Evolutionary conservation across 1,140 invertebrate species (phyloP).

Genomic region (Spodoptera frugiperda): DNA sequence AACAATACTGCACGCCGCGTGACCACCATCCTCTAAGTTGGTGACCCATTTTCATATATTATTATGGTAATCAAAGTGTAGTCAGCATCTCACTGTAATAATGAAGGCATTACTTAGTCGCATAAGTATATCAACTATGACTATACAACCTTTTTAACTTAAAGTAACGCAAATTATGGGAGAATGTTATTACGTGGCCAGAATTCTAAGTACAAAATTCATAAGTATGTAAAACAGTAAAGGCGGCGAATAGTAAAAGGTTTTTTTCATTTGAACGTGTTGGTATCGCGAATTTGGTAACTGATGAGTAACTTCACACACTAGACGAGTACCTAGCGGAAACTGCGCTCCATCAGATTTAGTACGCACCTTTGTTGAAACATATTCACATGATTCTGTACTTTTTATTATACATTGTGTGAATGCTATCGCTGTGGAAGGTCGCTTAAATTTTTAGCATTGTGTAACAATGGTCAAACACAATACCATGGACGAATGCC

Average conservation of each 20-base stretch:
- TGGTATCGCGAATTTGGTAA: constrained; percentile 12
- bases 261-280: background rate
- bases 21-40: constrained; percentile 15
- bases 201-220: constrained; percentile 4
- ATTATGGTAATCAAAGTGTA: constrained; percentile 9
- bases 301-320: constrained; percentile 8
- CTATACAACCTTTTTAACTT: background rate
- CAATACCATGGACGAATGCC: constrained; percentile 30
- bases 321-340: background rate
- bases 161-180: constrained; percentile 15
- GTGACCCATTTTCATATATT: constrained; percentile 43
- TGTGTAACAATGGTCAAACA: constrained; percentile 27
- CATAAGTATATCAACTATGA: background rate
- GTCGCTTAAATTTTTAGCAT: constrained; percentile 21
- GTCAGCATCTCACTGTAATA: background rate
- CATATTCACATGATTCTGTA: constrained; percentile 11
- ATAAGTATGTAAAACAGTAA: background rate
- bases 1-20: constrained; percentile 32
- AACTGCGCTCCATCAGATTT: constrained; percentile 33
- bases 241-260: background rate
- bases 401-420: constrained; percentile 30
- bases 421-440: constrained; percentile 29
- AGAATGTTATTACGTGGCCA: constrained; percentile 28
- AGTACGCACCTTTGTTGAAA: constrained; percentile 33
- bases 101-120: background rate